Evolutionary conservation across 2,888 invertebrate species (phyloP).

Genomic region (Papilio demoleus): DNA sequence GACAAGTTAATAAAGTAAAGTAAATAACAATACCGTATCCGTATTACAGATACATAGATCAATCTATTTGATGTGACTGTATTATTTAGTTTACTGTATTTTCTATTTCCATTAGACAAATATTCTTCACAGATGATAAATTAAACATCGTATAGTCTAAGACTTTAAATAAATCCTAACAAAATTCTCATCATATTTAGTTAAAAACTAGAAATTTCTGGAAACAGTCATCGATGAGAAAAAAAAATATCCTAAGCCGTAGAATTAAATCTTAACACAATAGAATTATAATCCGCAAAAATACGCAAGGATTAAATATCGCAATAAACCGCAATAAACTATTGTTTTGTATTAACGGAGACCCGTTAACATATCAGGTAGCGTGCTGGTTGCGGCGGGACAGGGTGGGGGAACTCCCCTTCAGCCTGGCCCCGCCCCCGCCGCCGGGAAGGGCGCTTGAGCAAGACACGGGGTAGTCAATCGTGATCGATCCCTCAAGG

Average conservation of each 20-base stretch:
- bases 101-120: too few species aligned
- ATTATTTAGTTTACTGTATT: too few species aligned
- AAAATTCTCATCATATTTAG: neutral
- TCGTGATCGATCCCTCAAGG: conserved; percentile 34
- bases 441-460: conserved; percentile 48
- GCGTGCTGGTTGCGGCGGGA: conserved; percentile 41
- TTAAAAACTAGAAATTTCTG: conserved; percentile 1
- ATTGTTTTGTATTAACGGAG: conserved; percentile 24
- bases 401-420: conserved; percentile 44
- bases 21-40: too few species aligned
- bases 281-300: conserved; percentile 31
- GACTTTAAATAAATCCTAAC: neutral
- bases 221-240: conserved; percentile 14
- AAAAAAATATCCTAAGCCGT: conserved; percentile 25
- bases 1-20: too few species aligned
- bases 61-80: too few species aligned
- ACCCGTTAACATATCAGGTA: conserved; percentile 43
- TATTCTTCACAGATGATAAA: too few species aligned
- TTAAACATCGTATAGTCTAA: neutral
- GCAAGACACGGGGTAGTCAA: conserved; percentile 42
- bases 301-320: conserved; percentile 40
- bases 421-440: conserved; percentile 45
- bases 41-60: too few species aligned
- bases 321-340: conserved; percentile 38
- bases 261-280: conserved; percentile 32